Evolutionary conservation across 2,113 vertebrate genomes (phyloP), one percentile per base, ranked within the genome.

Genomic region (Tachysurus fulvidraco): DNA sequence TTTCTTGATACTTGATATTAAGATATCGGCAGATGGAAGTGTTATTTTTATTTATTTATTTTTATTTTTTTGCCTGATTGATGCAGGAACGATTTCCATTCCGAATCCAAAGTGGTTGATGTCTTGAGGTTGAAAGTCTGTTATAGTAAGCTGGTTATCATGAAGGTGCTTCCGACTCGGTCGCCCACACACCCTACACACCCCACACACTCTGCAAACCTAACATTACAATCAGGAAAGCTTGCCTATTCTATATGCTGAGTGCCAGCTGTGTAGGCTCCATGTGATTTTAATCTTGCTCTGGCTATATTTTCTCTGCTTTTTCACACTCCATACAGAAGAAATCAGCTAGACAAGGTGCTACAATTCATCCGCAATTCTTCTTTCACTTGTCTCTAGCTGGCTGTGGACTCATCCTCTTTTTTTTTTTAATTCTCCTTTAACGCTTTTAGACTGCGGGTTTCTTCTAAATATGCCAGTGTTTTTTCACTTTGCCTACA

Each of bases 181-280:
- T 78, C 73, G 62, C 73, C 41, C 50, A 77, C 60, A 52, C 23
- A 50, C 46, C 46, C 46, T 9, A 7, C 46, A 85, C 41, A 50
- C 46, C 46, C 46, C 46, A 7, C 46, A 85, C 41, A 14, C 59
- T 46, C 25, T 41, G 30, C 16, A 41, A 46, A 89, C 83, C 80
- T 64, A 76, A 87, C 73, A 86, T 80, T 83, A 81, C 57, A 86
- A 84, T 89, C 88, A 89, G 85, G n/a, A 81, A 21, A 76, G 59
- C 83, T 84, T 67, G 83, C 76, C 76, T 81, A 7, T 81, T 81
- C 14, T 41, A 3, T 74, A 36, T 76, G 57, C 67, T 44, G 65
- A 86, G 80, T 84, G 76, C 62, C 46, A 81, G 76, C 55, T 76
- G 41, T 67, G 81, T 44, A 44, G 55, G 73, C 60, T 5, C 78